Evolutionary conservation across 2,888 invertebrate genomes (phyloP).

Genomic region (Parnassius glacialis): DNA sequence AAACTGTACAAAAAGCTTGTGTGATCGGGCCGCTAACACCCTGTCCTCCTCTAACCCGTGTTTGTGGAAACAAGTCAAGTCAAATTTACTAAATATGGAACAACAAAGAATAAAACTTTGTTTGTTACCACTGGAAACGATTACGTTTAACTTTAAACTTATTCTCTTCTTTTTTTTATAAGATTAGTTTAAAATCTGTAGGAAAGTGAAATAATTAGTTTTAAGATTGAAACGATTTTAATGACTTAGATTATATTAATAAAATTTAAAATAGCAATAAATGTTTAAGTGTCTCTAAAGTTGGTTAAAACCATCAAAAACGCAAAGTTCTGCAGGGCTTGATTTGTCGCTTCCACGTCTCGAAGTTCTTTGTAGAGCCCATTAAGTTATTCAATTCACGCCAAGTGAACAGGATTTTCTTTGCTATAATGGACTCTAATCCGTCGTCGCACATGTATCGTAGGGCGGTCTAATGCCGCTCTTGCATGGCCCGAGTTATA

Average conservation of each 20-base stretch:
- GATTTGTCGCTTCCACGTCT: constrained; percentile 41
- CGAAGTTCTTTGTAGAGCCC: constrained; percentile 49
- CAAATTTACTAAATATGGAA: constrained; percentile 71
- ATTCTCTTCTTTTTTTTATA: background rate
- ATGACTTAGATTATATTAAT: background rate
- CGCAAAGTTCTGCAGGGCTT: background rate
- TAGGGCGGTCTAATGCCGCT: constrained; percentile 65
- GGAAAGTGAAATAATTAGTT: background rate
- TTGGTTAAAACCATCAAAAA: background rate
- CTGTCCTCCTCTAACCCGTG: constrained; percentile 49
- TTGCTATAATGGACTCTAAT: constrained; percentile 66
- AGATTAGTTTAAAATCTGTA: background rate
- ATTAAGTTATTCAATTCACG: constrained; percentile 76
- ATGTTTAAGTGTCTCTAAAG: constrained; percentile 23
- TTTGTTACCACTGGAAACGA: constrained; percentile 25
- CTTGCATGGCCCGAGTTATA: constrained; percentile 73
- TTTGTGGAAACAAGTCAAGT: constrained; percentile 70
- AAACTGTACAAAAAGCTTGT: constrained; percentile 54
- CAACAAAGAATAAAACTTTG: constrained; percentile 35
- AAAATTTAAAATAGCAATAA: background rate
- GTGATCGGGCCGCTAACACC: constrained; percentile 66
- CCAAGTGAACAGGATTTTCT: constrained; percentile 67
- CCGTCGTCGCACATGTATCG: constrained; percentile 66
- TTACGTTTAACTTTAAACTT: constrained; percentile 1
- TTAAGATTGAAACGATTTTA: background rate